Conservation (phyloP, 2,797 vertebrate genomes). For the Sebastes flavidus region DNA sequence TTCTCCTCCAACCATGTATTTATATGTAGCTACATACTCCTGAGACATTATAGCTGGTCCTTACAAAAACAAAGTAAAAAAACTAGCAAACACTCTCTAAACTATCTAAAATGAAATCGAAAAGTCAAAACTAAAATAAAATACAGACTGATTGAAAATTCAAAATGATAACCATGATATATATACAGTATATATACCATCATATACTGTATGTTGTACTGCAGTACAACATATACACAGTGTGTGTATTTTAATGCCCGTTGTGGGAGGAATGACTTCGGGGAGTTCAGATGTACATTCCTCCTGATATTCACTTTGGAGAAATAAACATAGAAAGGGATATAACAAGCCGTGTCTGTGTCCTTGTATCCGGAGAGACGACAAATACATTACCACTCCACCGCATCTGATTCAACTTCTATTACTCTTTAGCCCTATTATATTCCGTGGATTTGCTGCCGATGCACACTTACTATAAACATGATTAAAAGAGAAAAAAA, state of each 20-base stretch:
- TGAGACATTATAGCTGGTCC: too few species aligned
- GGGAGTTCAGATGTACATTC: constrained; percentile 10
- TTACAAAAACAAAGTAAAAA: too few species aligned
- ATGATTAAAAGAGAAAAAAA: constrained; percentile 57
- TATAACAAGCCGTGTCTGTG: constrained; percentile 54
- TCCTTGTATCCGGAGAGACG: constrained; percentile 53
- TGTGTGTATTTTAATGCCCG: constrained; percentile 12
- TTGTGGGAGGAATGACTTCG: constrained; percentile 49
- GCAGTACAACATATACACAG: too few species aligned
- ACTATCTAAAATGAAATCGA: too few species aligned
- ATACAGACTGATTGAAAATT: too few species aligned
- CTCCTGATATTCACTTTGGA: constrained; percentile 47
- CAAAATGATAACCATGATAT: too few species aligned
- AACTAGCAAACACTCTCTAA: too few species aligned
- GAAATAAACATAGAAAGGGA: constrained; percentile 43
- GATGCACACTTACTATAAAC: constrained; percentile 61
- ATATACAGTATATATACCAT: fast-evolving
- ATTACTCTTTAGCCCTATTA: constrained; percentile 54
- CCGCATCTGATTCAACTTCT: constrained; percentile 54
- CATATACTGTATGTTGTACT: too few species aligned
- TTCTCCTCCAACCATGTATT: too few species aligned
- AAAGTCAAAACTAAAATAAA: too few species aligned
- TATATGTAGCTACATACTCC: too few species aligned
- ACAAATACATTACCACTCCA: constrained; percentile 55
- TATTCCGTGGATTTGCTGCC: constrained; percentile 29